Conservation (phyloP, 2,888 invertebrate species). For the Lucinisca nassula region DNA sequence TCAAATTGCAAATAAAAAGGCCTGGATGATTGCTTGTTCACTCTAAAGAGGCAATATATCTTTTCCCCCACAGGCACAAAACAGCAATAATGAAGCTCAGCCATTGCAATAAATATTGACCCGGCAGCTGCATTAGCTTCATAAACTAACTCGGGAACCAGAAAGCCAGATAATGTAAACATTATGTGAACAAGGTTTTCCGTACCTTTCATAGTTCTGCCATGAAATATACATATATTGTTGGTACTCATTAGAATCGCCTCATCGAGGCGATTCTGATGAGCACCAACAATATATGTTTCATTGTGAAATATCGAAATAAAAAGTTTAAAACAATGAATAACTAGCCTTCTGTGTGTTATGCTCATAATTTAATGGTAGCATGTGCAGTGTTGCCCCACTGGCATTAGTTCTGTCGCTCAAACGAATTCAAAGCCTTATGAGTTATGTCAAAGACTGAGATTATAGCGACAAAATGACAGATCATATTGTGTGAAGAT, state of each 20-base stretch:
- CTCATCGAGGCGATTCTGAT: no score
- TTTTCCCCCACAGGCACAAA: neutral
- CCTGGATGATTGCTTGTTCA: neutral
- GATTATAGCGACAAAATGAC: neutral
- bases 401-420: neutral
- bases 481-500: neutral
- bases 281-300: no score
- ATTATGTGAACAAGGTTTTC: neutral
- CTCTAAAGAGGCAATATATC: constrained; percentile 3
- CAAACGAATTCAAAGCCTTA: neutral
- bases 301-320: neutral
- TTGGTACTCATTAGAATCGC: no score
- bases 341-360: neutral
- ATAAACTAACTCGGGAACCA: neutral
- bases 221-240: neutral
- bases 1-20: neutral
- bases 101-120: constrained; percentile 8
- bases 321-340: neutral
- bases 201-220: neutral
- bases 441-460: neutral
- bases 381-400: neutral
- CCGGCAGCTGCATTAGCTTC: neutral
- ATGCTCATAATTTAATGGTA: neutral
- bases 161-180: neutral
- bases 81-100: neutral